These are phyloP conservation scores for Epiblema foenella DNA, from an alignment of 2,888 invertebrate genomes.

Conservation along the genomic window DNA sequence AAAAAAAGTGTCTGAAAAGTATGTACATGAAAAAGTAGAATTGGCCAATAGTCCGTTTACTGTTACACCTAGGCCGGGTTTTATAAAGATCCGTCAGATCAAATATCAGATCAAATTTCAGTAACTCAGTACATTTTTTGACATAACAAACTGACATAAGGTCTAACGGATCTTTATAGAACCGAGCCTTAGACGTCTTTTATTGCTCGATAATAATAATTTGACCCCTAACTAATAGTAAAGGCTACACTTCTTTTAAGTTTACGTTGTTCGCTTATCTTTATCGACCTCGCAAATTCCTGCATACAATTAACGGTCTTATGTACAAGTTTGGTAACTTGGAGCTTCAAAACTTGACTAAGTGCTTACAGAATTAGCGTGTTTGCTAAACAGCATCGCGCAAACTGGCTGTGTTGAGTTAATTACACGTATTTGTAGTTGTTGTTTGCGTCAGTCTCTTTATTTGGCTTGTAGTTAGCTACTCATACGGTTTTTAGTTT, in stretches of 20 bases:
- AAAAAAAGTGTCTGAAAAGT: too few relatives aligned
- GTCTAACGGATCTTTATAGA: too few relatives aligned
- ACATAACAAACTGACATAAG: too few relatives aligned
- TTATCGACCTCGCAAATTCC: constrained; percentile 1
- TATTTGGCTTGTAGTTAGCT: too few relatives aligned
- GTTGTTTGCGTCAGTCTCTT: not conserved
- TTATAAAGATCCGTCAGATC: too few relatives aligned
- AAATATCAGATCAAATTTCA: too few relatives aligned
- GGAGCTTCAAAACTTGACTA: not conserved
- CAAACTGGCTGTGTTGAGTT: not conserved
- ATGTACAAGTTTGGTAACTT: not conserved
- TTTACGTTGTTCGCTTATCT: not conserved
- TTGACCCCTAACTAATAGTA: not conserved
- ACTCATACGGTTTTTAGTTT: too few relatives aligned
- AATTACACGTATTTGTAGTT: not conserved
- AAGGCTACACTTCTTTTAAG: not conserved
- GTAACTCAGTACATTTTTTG: too few relatives aligned
- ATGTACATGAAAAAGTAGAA: too few relatives aligned
- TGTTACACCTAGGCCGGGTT: too few relatives aligned
- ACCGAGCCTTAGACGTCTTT: too few relatives aligned
- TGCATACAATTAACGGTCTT: not conserved
- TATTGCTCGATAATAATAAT: not conserved
- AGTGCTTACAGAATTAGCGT: not conserved
- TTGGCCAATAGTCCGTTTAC: too few relatives aligned
- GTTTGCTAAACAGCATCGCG: not conserved